phyloP scores from a whole-genome alignment of 2,113 vertebrate species.

The Thermophis baileyi region DNA sequence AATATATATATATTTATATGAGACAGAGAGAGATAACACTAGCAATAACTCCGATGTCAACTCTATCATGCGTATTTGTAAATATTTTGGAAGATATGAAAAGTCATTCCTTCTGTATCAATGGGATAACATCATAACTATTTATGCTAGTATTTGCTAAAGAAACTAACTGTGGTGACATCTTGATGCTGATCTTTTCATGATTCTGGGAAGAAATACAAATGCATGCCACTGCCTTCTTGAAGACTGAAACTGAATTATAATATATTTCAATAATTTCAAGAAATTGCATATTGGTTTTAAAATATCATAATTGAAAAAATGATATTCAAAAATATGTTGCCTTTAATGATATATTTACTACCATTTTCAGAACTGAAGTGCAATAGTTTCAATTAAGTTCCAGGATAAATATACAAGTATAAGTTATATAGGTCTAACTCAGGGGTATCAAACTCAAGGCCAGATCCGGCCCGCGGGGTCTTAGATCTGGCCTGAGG shows the following conservation, averaged over 20 bases:
- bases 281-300: background rate
- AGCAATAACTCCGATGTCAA: background rate
- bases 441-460: no score
- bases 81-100: background rate
- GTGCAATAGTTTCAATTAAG: background rate
- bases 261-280: background rate
- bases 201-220: background rate
- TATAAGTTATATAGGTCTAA: background rate
- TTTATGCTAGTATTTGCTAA: conserved; percentile 1
- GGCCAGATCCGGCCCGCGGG: no score
- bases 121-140: background rate
- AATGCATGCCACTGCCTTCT: background rate
- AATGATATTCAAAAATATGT: background rate
- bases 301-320: background rate
- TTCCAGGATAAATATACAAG: background rate
- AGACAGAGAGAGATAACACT: background rate
- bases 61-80: background rate
- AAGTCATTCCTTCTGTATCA: background rate
- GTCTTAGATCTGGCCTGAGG: no score
- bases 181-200: background rate
- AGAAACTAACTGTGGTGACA: background rate
- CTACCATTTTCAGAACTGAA: background rate
- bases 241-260: background rate
- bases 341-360: background rate
- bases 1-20: no score